Evolutionary conservation across 2,888 invertebrate species (phyloP), one percentile per base, ranked within the genome.

Genomic region (Oxyteleia sp.): DNA sequence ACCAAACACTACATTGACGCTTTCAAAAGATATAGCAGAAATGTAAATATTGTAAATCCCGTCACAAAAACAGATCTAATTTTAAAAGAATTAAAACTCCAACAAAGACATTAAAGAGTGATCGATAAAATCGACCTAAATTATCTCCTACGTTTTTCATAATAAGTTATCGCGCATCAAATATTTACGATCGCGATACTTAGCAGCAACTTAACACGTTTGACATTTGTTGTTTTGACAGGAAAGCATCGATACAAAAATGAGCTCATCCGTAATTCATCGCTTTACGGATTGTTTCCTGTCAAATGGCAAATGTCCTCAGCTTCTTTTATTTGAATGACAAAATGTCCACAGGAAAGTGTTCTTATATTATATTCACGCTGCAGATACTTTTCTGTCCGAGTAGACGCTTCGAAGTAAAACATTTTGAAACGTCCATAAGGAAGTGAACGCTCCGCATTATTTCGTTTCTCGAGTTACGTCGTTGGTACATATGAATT

Each of bases 11-110:
- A n/a, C n/a, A n/a, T n/a, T n/a, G n/a, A n/a, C n/a, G n/a, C n/a
- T n/a, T n/a, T n/a, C n/a, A n/a, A n/a, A n/a, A n/a, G n/a, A n/a
- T n/a, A n/a, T n/a, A n/a, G n/a, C n/a, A n/a, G n/a, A 26, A 51
- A 59, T 61, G 72, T 72, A 61, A 72, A 61, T 51, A 61, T 61
- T 61, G 61, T 72, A 49, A 61, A 41, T 72, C 51, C 26, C 7
- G 10, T 13, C 26, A 15, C 15, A 41, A 5, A n/a, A 38, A 35
- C 26, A 49, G 38, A 43, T 38, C 20, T 41, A 43, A 63, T 53
- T 72, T 32, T 13, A 26, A 59, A 35, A 29, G 26, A 66, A 16
- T 45, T 32, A n/a, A 32, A 45, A 20, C 68, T 32, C 10, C 8
- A 32, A 32, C 32, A 29, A 43, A 41, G 69, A 55, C 16, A 18